These are phyloP conservation scores for Mesembrinibis cayennensis DNA, from an alignment of 2,113 vertebrate species.

Conservation along the genomic window DNA sequence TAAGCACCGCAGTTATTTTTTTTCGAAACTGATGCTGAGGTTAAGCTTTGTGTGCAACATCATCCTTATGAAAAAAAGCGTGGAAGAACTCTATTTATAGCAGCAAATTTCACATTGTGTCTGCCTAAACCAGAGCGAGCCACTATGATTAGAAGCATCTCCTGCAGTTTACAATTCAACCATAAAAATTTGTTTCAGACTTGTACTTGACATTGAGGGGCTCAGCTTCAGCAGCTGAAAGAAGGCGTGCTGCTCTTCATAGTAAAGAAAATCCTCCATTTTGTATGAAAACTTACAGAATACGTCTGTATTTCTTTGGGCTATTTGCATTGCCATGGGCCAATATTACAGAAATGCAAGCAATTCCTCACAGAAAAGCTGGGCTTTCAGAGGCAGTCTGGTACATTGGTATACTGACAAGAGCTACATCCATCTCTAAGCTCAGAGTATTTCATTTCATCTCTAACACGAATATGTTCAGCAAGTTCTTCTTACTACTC, in stretches of 20 bases:
- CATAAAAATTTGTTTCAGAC: background rate
- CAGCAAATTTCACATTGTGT: background rate
- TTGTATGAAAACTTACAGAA: background rate
- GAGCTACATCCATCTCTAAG: background rate
- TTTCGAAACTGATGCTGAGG: background rate
- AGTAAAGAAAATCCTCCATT: background rate
- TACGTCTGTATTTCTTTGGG: background rate
- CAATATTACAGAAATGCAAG: background rate
- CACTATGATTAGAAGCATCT: background rate
- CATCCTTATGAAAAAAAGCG: background rate
- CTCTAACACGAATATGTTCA: background rate
- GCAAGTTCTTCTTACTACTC: background rate
- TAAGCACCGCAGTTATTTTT: background rate
- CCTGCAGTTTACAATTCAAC: background rate
- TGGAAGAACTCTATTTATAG: background rate
- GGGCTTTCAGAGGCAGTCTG: background rate
- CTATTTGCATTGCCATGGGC: background rate
- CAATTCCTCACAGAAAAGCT: background rate
- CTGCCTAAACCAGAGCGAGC: background rate
- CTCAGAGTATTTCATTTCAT: background rate
- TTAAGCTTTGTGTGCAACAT: background rate
- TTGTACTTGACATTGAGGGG: background rate
- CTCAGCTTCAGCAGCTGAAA: background rate
- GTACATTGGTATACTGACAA: background rate
- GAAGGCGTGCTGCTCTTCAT: background rate